Percentiles rank a stretch among this genome's conserved stretches.
These are phyloP conservation scores for Gasterosteus nipponicus DNA, from an alignment of 2,113 vertebrate species.

Conservation along the genomic window DNA sequence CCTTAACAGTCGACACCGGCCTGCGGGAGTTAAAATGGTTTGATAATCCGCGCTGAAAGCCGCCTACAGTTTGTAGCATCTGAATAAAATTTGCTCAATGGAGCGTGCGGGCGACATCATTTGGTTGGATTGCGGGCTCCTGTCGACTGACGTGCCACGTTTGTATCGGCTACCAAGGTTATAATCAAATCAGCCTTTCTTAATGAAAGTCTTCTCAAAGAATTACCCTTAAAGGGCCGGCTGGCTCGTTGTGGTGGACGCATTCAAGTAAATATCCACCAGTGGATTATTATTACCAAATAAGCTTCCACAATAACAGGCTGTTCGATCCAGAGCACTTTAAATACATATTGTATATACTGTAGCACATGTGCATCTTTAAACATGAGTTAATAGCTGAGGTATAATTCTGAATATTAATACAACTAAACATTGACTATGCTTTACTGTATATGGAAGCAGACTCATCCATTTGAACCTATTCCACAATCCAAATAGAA, in stretches of 20 bases:
- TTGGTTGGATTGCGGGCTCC: constrained; percentile 42
- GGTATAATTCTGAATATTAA: not conserved
- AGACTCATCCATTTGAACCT: constrained; percentile 7
- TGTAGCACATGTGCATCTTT: not conserved
- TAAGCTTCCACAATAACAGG: constrained; percentile 12
- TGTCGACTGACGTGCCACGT: constrained; percentile 38
- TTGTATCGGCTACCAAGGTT: constrained; percentile 59
- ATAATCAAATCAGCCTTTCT: constrained; percentile 62
- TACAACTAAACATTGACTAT: not conserved
- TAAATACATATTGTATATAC: no score
- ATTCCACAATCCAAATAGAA: not conserved
- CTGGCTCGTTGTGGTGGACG: not conserved
- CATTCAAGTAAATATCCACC: not conserved
- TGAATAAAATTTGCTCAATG: constrained; percentile 18
- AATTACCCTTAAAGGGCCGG: constrained; percentile 30
- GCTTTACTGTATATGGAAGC: not conserved
- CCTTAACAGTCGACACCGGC: constrained; percentile 23
- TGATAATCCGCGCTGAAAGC: constrained; percentile 39
- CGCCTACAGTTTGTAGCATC: constrained; percentile 16
- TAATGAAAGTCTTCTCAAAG: constrained; percentile 44
- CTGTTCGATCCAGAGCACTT: not conserved
- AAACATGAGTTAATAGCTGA: not conserved
- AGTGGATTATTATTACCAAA: constrained; percentile 33
- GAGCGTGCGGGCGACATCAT: constrained; percentile 1
- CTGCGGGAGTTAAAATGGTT: constrained; percentile 36